Conservation (phyloP, 2,888 invertebrate genomes). For the Epinotia nisella region DNA sequence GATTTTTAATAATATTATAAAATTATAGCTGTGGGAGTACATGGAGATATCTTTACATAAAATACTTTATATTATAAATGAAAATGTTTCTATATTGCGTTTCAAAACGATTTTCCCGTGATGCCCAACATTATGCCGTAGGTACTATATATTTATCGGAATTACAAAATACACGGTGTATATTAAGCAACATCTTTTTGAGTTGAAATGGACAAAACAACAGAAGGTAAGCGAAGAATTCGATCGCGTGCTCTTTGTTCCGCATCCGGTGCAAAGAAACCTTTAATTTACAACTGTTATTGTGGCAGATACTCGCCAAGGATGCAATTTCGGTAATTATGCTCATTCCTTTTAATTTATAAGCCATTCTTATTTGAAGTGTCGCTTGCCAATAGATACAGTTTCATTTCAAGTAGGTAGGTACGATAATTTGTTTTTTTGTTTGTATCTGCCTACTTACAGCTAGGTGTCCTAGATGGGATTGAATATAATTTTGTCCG, state of each 20-base stretch:
- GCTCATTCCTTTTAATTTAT: slow-evolving; percentile 52
- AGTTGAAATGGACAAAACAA: slow-evolving; percentile 53
- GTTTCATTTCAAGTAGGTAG: no score
- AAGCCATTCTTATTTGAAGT: slow-evolving; percentile 44
- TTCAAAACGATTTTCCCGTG: not conserved
- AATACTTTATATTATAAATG: no score
- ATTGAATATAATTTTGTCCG: no score
- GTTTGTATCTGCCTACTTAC: no score
- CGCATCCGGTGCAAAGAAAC: slow-evolving; percentile 72
- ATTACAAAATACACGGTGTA: slow-evolving; percentile 2
- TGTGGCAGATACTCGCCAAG: slow-evolving; percentile 63
- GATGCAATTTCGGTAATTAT: slow-evolving; percentile 74
- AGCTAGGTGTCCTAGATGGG: no score
- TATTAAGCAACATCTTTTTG: slow-evolving; percentile 22
- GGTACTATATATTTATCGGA: not conserved
- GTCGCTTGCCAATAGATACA: slow-evolving; percentile 55
- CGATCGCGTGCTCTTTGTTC: slow-evolving; percentile 80
- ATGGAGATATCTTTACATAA: no score
- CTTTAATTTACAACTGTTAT: slow-evolving; percentile 59
- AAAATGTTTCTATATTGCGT: not conserved
- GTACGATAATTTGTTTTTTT: no score
- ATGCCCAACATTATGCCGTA: not conserved
- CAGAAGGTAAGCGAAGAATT: slow-evolving; percentile 72
- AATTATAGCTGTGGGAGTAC: no score
- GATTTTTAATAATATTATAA: no score